Evolutionary conservation across 2,113 vertebrate genomes (phyloP), one percentile per base, ranked within the genome.

Genomic region (Anoplopoma fimbria): DNA sequence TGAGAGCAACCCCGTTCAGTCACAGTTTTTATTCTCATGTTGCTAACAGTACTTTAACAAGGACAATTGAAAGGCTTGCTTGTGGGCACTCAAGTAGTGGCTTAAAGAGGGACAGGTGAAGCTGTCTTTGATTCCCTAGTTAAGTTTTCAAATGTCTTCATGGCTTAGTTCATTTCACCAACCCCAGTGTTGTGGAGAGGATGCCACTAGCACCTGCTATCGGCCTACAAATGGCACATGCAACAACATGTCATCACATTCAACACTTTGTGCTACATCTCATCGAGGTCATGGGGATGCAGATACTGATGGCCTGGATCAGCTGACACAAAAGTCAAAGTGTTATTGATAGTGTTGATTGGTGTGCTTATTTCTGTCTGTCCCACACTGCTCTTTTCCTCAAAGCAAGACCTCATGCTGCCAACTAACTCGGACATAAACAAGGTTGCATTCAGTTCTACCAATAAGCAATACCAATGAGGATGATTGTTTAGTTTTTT

Each of bases 251-350:
- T 89, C 87, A 88, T 49, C 19, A 6, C 55, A 45, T 61, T 85
- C 81, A 69, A 80, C 91, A 88, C 83, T 81, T 76, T 69, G 77
- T 87, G 83, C 86, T 76, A 69, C 75, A 77, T 90, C 70, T 81
- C 31, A 87, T 75, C 9, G 21, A 85, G 64, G 74, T 47, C 73
- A 49, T 57, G 29, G 58, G 34, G 29, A 68, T 77, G 72, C 77
- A 69, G 65, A 64, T 29, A 62, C 47, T 79, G 64, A 69, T 33
- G 81, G 78, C 29, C 63, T 9, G 55, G 45, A 79, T 88, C 64
- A 51, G 58, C 4, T 81, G 85, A 69, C 62, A 79, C 67, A 36
- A 69, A 65, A 10, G 47, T 68, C 57, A 86, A 34, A 77, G 83
- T 79, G 82, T 82, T 68, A 23, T 17, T 72, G 36, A 33, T 42